A percentile compares a stretch with the other conserved stretches of the same genome.
Evolutionary conservation across 1,140 invertebrate genomes (phyloP).

Genomic region (Brachionus calyciflorus): DNA sequence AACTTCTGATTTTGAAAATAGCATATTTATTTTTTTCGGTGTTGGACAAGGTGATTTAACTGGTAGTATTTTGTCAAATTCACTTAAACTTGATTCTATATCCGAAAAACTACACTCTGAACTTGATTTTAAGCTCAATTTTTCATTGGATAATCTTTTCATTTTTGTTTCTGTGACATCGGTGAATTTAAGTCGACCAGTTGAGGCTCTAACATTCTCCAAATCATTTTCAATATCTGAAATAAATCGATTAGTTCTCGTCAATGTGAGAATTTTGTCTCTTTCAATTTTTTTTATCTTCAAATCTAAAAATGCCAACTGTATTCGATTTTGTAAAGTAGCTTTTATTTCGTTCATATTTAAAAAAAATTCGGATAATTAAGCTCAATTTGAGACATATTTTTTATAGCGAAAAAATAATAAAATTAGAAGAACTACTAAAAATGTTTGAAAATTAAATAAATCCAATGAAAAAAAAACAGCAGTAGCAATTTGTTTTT

Average conservation of each 20-base stretch:
- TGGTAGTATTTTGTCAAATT: no score
- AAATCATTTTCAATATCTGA: not conserved
- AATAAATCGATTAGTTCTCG: not conserved
- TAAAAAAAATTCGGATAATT: not conserved
- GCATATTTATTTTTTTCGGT: not conserved
- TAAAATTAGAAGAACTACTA: not conserved
- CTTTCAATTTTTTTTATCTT: conserved; percentile 10
- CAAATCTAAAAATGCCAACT: not conserved
- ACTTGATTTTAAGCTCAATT: not conserved
- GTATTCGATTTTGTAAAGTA: conserved; percentile 26
- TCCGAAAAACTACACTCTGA: not conserved
- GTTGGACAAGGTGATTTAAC: no score
- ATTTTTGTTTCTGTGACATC: not conserved
- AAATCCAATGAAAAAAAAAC: no score
- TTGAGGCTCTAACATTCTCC: not conserved
- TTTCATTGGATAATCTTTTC: not conserved
- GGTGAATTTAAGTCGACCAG: not conserved
- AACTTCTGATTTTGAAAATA: not conserved
- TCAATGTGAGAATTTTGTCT: not conserved
- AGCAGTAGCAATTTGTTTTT: no score
- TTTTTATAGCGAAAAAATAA: not conserved
- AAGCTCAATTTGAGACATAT: no score
- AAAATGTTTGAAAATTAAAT: no score
- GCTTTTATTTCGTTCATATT: conserved; percentile 36
- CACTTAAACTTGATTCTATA: no score